phyloP scores from a whole-genome alignment of 2,888 invertebrate species.

The Dilophus febrilis region DNA sequence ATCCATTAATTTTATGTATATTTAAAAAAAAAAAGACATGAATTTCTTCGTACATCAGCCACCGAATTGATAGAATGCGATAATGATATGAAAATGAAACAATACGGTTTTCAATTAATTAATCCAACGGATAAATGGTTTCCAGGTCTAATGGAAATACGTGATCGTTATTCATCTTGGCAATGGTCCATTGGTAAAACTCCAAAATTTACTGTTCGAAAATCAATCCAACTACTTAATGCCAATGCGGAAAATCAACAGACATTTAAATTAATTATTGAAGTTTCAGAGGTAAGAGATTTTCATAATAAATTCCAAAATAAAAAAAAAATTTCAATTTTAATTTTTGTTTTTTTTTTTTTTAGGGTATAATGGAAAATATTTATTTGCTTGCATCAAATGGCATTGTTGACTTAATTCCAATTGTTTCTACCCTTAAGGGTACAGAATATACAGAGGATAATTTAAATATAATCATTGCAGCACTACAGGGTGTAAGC shows the following conservation, averaged over 20 bases:
- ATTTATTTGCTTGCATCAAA: constrained; percentile 24
- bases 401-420: constrained; percentile 22
- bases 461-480: constrained; percentile 25
- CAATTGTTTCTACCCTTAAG: constrained; percentile 26
- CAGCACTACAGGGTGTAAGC: constrained; percentile 27
- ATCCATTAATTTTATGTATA: not conserved
- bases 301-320: not conserved
- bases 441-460: constrained; percentile 25
- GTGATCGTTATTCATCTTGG: constrained; percentile 57
- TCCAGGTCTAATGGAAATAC: constrained; percentile 58
- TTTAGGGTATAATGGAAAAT: constrained; percentile 24
- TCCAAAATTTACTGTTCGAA: constrained; percentile 58
- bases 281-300: constrained; percentile 26
- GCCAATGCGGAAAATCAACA: constrained; percentile 34
- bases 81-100: constrained; percentile 48
- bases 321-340: too few relatives aligned
- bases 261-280: constrained; percentile 40
- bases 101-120: constrained; percentile 68
- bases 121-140: constrained; percentile 82
- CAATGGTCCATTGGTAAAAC: constrained; percentile 80
- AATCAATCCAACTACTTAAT: constrained; percentile 23
- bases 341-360: too few relatives aligned
- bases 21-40: constrained; percentile 30
- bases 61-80: constrained; percentile 54
- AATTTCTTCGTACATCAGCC: constrained; percentile 60